Conservation (phyloP, 2,888 invertebrate genomes). For the Caenorhabditis wallacei region DNA sequence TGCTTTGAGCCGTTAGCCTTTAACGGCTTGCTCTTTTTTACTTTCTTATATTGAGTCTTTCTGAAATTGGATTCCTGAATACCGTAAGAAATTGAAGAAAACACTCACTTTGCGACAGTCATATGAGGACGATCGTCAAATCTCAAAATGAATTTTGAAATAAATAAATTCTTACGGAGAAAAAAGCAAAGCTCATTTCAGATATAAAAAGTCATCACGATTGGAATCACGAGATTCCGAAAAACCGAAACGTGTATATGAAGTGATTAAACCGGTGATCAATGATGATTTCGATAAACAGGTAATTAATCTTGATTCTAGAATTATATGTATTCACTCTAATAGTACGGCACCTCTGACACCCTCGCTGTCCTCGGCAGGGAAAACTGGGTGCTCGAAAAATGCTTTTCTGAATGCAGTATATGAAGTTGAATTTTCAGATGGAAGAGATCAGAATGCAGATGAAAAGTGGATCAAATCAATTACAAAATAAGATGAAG, state of each 20-base stretch:
- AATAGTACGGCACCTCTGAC: too few relatives aligned
- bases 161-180: neutral
- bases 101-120: constrained; percentile 41
- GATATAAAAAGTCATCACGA: constrained; percentile 76
- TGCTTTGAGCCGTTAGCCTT: neutral
- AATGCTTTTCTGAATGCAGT: neutral
- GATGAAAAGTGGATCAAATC: constrained; percentile 78
- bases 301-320: too few relatives aligned
- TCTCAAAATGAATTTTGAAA: neutral
- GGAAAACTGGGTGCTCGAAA: too few relatives aligned
- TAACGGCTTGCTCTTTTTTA: constrained; percentile 9
- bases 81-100: neutral
- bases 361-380: too few relatives aligned
- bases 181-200: constrained; percentile 41
- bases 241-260: constrained; percentile 74
- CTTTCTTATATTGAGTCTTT: constrained; percentile 27
- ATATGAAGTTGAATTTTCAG: constrained; percentile 51
- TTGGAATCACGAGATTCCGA: constrained; percentile 68
- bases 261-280: constrained; percentile 79
- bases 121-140: constrained; percentile 13
- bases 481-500: constrained; percentile 76
- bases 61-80: neutral
- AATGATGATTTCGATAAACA: constrained; percentile 82
- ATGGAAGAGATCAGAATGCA: constrained; percentile 81
- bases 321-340: too few relatives aligned